Percentiles rank a stretch among this genome's conserved stretches.
Evolutionary conservation across 2,113 vertebrate species (phyloP).

Genomic region (Condylura cristata): DNA sequence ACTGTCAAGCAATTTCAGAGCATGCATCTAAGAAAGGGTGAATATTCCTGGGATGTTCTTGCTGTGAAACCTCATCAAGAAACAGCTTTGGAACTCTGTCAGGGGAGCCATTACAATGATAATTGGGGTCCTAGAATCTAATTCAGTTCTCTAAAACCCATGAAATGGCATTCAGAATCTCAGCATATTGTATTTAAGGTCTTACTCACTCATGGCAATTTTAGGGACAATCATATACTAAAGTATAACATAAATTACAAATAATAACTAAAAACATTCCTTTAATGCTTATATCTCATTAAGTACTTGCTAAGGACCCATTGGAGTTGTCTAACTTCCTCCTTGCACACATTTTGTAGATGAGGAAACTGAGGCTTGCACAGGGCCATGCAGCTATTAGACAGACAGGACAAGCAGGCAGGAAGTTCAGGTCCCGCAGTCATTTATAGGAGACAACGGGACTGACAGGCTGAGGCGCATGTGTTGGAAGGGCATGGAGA

Average conservation of each 20-base stretch:
- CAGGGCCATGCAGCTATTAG: not conserved
- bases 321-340: not conserved
- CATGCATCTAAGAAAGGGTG: rapidly evolving
- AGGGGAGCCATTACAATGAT: not conserved
- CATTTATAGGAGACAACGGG: not conserved
- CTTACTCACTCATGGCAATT: not conserved
- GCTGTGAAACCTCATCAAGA: not conserved
- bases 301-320: not conserved
- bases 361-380: not conserved
- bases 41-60: not conserved
- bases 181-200: slow-evolving; percentile 17
- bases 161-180: not conserved
- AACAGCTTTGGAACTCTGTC: not conserved
- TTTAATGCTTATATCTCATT: not conserved
- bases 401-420: too few species aligned
- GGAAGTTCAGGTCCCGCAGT: not conserved
- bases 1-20: not conserved
- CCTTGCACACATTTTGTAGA: not conserved
- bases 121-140: not conserved
- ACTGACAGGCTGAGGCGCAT: rapidly evolving
- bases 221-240: slow-evolving; percentile 34
- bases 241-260: not conserved
- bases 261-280: not conserved
- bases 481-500: not conserved
- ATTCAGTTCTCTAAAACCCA: slow-evolving; percentile 21